Base-by-base conservation (phyloP, 2,888 invertebrate genomes). In the Tanypteryx hageni region DNA sequence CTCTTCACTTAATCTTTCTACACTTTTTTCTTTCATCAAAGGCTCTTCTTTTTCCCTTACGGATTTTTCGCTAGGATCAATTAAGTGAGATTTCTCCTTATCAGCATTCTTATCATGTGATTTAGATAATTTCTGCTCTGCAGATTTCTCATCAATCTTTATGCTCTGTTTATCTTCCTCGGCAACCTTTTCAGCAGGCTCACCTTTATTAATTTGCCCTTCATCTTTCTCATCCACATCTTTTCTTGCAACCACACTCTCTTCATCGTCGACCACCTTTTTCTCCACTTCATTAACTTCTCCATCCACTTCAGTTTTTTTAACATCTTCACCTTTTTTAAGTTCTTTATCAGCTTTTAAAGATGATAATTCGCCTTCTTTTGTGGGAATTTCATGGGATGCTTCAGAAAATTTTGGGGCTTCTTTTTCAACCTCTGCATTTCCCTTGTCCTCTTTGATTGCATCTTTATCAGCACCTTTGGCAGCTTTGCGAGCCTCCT, bases 81-180 rank as follows among this genome's bases (percentile, higher is more conserved):
- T 76, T 22, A 27, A 76, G 8, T 76, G 22, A 22, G 27, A 10
- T 27, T 76, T 76, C 22, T 76, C 76, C 0, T 3, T 27, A 27
- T 27, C 27, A 14, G 22, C 68, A 68, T 68, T 18, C 18, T 22
- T 68, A 3, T 68, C 76, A 76, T 27, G 13, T 76, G 9, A 0
- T 16, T 13, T 89, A 44, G 1, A 44, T 64, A 27, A 11, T 18
- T 44, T 76, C 14, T 27, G 56, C 68, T 10, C 59, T 4, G 13
- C 61, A 13, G 16, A 44, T n/a, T 81, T 9, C n/a, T 16, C 59
- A 27, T 93, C 93, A 18, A 93, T 93, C 89, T 93, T 92, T 68
- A 93, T 92, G 22, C 93, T 92, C n/a, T 93, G 92, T 31, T 92
- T 92, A 14, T 93, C 92, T 82, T 93, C 92, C n/a, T 93, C 92